phyloP scores from a whole-genome alignment of 2,113 vertebrate species.

The Caranx ignobilis region DNA sequence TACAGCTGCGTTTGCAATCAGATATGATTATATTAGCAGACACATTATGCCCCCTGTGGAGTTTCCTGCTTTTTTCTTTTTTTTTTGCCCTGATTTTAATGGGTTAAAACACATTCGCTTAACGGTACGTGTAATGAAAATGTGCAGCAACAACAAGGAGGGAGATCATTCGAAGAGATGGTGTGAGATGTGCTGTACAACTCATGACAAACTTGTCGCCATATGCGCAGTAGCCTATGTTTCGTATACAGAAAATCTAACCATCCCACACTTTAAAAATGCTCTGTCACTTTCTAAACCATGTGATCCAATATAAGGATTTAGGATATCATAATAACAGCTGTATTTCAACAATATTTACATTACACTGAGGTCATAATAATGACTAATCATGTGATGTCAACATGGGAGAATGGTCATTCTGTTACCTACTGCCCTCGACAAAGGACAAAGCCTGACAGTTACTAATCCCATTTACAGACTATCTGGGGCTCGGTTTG shows the following conservation, averaged over 20 bases:
- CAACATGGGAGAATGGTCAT: too few relatives aligned
- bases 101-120: not conserved
- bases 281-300: not conserved
- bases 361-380: not conserved
- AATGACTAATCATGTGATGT: not conserved
- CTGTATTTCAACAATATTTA: not conserved
- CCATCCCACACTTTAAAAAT: not conserved
- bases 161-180: not conserved
- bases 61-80: too few relatives aligned
- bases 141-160: not conserved
- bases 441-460: too few relatives aligned
- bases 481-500: too few relatives aligned
- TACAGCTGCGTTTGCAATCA: not conserved
- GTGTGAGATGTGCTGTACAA: not conserved
- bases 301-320: not conserved
- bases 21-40: conserved; percentile 15
- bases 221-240: not conserved
- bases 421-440: too few relatives aligned
- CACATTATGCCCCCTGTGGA: not conserved
- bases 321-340: not conserved
- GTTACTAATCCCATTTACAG: too few relatives aligned
- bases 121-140: not conserved
- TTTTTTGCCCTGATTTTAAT: not conserved
- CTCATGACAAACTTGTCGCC: not conserved
- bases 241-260: not conserved